Evolutionary conservation across 2,113 vertebrate species (phyloP), one percentile per base, ranked within the genome.

Genomic region (Nycticorax nycticorax): DNA sequence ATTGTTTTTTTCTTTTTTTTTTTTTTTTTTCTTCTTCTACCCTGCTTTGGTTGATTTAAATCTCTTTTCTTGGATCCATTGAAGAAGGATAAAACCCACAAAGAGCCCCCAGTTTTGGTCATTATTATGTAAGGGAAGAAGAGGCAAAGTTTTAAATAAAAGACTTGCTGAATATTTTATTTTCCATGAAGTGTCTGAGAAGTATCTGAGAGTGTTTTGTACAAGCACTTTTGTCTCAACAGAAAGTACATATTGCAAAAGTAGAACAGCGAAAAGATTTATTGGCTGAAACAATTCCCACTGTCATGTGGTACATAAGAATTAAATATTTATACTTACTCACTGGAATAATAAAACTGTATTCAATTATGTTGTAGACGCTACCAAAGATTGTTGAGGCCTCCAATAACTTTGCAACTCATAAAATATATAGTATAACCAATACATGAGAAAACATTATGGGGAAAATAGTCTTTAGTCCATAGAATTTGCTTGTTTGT

Each of bases 261-360:
- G 72, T 13, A 92, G 77, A 90, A 85, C 75, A 95, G 28, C 22
- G 63, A 55, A 90, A 91, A 89, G 88, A 95, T 93, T 80, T 95
- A 93, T 93, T 94, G 93, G 67, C 71, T 95, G 79, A 85, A 85
- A 56, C 84, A 95, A 96, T 94, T 94, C 66, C 72, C 33, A 35
- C 52, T 94, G 86, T 97, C 96, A 82, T 95, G 82, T 91, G 76
- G 89, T 95, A 78, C 27, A 15, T 88, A 96, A 93, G 89, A 87
- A 97, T 98, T 97, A 98, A 98, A 98, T 98, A 98, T 98, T 97
- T 96, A 98, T 97, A 64, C 91, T 47, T 96, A 19, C 91, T 97
- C 90, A 39, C 89, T 93, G 72, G 92, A 91, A 92, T 97, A 97
- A 97, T 98, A 97, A 98, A 97, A 96, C 85, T 91, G 88, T 94